phyloP scores from a whole-genome alignment of 2,113 vertebrate genomes.

The Dolichotis patagonum region DNA sequence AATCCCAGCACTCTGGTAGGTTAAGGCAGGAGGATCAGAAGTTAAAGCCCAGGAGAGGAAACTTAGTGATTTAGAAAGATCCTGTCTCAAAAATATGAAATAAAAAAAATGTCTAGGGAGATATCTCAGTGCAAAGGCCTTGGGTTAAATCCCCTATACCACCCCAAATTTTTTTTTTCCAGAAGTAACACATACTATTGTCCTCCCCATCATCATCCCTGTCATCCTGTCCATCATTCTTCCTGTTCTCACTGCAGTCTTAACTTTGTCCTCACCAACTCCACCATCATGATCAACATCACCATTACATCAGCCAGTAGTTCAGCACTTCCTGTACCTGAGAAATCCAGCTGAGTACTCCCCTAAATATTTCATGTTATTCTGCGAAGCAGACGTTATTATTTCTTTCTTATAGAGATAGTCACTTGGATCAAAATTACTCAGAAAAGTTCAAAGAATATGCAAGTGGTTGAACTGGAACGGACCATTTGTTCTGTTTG shows the following conservation, averaged over 20 bases:
- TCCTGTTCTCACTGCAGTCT: not conserved
- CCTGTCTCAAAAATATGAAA: not conserved
- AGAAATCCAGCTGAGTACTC: not conserved
- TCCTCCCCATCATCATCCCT: not conserved
- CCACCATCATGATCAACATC: not conserved
- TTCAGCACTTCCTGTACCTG: not conserved
- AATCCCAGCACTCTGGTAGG: not conserved
- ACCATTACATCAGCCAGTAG: not conserved
- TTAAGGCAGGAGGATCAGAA: not conserved
- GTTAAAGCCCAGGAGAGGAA: not conserved
- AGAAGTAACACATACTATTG: not conserved
- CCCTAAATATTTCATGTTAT: not conserved
- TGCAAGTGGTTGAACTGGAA: not conserved
- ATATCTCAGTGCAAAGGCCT: not conserved
- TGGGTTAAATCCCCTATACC: not conserved
- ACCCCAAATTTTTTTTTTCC: too few species aligned
- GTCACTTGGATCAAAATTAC: not conserved
- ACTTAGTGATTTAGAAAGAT: not conserved
- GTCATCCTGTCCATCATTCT: not conserved
- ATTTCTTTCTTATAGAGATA: not conserved
- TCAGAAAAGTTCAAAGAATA: not conserved
- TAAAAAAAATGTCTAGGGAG: not conserved
- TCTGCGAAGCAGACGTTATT: not conserved
- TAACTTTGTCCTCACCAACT: not conserved
- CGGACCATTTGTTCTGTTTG: not conserved